Evolutionary conservation across 2,797 vertebrate genomes (phyloP).

Genomic region (Pteropus rufus): DNA sequence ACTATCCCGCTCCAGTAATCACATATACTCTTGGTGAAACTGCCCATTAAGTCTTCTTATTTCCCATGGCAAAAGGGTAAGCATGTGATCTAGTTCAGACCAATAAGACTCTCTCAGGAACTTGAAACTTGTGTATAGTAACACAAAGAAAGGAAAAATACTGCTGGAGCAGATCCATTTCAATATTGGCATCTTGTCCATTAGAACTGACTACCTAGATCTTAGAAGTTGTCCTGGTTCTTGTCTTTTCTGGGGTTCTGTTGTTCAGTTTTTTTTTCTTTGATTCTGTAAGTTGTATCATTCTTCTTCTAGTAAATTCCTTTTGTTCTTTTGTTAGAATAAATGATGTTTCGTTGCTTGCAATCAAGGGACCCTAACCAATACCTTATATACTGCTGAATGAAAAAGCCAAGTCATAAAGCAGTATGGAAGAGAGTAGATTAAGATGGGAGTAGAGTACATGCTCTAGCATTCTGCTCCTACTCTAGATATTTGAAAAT

Average conservation of each 20-base stretch:
- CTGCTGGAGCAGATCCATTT: background rate
- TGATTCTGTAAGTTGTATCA: background rate
- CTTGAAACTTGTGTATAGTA: background rate
- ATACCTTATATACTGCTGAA: background rate
- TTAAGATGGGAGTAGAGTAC: background rate
- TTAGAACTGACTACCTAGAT: constrained; percentile 16
- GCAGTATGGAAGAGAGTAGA: background rate
- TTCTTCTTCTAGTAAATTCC: constrained; percentile 15
- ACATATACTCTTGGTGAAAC: background rate
- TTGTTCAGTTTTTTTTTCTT: background rate
- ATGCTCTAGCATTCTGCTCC: background rate
- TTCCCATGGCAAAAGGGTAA: background rate
- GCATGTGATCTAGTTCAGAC: background rate
- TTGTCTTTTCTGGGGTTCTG: constrained; percentile 8
- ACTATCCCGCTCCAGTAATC: background rate
- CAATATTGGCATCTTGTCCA: background rate
- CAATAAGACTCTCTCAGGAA: background rate
- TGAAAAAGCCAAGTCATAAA: constrained; percentile 14
- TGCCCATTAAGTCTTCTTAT: background rate
- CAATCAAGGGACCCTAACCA: background rate
- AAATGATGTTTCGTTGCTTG: background rate
- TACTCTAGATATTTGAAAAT: background rate
- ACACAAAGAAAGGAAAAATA: background rate
- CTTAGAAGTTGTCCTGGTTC: background rate
- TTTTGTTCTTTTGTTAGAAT: background rate